Conservation (phyloP, 1,140 invertebrate species). For the Drosophila nikananu region DNA sequence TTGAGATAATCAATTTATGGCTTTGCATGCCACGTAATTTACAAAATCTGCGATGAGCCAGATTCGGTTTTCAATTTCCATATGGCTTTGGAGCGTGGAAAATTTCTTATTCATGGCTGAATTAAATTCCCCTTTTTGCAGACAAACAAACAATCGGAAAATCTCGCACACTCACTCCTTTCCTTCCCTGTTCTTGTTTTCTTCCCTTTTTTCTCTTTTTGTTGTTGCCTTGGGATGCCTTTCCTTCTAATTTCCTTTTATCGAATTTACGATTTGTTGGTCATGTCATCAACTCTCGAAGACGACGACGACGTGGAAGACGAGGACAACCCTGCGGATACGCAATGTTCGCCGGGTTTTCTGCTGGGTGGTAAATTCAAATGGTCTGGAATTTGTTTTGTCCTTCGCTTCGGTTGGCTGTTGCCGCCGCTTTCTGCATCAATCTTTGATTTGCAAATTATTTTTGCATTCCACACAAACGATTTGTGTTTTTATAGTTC, state of each 20-base stretch:
- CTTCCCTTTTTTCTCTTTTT: neutral
- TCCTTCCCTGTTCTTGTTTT: slow-evolving; percentile 8
- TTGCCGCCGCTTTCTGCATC: slow-evolving; percentile 23
- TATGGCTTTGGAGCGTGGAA: slow-evolving; percentile 53
- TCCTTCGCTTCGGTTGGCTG: slow-evolving; percentile 19
- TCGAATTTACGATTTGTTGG: slow-evolving; percentile 83
- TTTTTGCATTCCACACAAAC: slow-evolving; percentile 62
- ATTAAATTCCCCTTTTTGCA: slow-evolving; percentile 69
- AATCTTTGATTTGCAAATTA: slow-evolving; percentile 56
- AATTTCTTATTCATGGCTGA: slow-evolving; percentile 69
- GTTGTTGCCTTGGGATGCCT: slow-evolving; percentile 48
- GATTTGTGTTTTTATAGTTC: slow-evolving; percentile 69
- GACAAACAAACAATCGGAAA: slow-evolving; percentile 35
- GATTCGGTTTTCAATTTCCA: slow-evolving; percentile 63
- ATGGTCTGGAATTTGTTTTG: slow-evolving; percentile 52
- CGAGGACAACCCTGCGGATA: slow-evolving; percentile 37
- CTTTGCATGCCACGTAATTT: slow-evolving; percentile 54
- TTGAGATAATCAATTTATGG: slow-evolving; percentile 77
- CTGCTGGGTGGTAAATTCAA: slow-evolving; percentile 12
- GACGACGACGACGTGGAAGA: slow-evolving; percentile 5
- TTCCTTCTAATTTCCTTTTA: slow-evolving; percentile 82
- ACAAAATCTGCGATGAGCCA: slow-evolving; percentile 47
- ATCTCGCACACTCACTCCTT: slow-evolving; percentile 24
- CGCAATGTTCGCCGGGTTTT: slow-evolving; percentile 24
- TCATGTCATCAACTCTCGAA: slow-evolving; percentile 71